A percentile compares a stretch with the other conserved stretches of the same genome.
phyloP scores from a whole-genome alignment of 2,888 invertebrate species.

The Pristionchus exspectatus region DNA sequence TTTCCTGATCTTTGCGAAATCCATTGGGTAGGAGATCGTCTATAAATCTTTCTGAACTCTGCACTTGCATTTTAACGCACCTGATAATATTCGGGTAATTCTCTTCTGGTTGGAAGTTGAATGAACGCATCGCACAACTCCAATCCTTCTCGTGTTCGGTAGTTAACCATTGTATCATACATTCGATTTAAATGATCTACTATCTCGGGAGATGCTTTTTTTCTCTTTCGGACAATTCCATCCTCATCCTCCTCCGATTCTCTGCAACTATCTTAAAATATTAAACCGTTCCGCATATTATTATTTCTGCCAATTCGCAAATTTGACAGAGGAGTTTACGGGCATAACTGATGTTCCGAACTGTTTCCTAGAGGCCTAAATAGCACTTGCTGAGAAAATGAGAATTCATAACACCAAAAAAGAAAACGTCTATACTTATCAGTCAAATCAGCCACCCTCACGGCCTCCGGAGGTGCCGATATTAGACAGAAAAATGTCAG shows the following conservation, averaged over 20 bases:
- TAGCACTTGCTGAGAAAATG: too few relatives aligned
- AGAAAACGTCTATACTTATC: too few relatives aligned
- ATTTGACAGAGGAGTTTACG: too few relatives aligned
- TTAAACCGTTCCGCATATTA: not conserved
- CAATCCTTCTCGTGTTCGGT: constrained; percentile 79
- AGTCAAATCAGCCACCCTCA: too few relatives aligned
- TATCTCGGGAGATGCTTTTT: constrained; percentile 61
- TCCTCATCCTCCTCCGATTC: constrained; percentile 59
- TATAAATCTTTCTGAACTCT: not conserved
- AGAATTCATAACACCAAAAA: too few relatives aligned
- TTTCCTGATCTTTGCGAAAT: constrained; percentile 87
- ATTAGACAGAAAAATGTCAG: too few relatives aligned
- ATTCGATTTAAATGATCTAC: constrained; percentile 37
- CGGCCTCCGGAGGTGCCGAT: too few relatives aligned
- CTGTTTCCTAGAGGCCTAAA: too few relatives aligned
- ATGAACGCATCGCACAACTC: constrained; percentile 80
- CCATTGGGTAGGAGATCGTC: constrained; percentile 80
- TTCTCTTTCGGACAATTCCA: constrained; percentile 57
- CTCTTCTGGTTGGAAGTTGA: constrained; percentile 80
- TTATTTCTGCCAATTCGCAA: too few relatives aligned
- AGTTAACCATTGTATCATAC: constrained; percentile 57
- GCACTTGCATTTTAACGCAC: constrained; percentile 62
- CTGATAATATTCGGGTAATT: constrained; percentile 82
- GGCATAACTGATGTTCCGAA: too few relatives aligned
- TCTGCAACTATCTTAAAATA: not conserved